Percentiles rank a stretch among this genome's conserved stretches.
Evolutionary conservation across 2,888 invertebrate species (phyloP).

Genomic region (Eupithecia tripunctaria): DNA sequence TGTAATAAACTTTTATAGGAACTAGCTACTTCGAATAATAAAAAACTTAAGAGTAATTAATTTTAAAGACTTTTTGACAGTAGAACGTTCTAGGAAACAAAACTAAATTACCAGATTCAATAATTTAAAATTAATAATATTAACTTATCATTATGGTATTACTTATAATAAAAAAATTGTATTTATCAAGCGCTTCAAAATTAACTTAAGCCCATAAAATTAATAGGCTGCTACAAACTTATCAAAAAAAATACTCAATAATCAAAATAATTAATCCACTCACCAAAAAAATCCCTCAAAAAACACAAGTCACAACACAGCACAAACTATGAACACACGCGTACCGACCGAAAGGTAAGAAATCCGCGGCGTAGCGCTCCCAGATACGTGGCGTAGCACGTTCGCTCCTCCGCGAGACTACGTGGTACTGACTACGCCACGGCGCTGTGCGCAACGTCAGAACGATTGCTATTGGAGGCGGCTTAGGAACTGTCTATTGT

Average conservation of each 20-base stretch:
- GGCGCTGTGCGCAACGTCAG: slow-evolving; percentile 57
- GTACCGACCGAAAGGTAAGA: slow-evolving; percentile 19
- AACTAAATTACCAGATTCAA: too few species aligned
- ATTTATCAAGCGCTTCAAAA: neutral
- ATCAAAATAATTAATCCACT: neutral
- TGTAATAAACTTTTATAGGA: neutral
- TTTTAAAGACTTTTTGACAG: neutral
- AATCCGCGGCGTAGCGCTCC: slow-evolving; percentile 13
- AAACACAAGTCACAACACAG: slow-evolving; percentile 23
- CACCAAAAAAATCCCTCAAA: slow-evolving; percentile 8
- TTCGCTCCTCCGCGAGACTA: slow-evolving; percentile 60
- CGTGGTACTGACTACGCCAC: slow-evolving; percentile 63
- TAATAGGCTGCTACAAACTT: neutral
- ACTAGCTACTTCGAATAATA: neutral
- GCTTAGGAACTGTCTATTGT: neutral
- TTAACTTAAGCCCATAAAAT: neutral
- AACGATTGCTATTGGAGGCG: slow-evolving; percentile 18
- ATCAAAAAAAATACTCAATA: neutral
- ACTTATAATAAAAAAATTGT: neutral
- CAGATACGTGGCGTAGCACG: slow-evolving; percentile 40
- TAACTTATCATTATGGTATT: neutral
- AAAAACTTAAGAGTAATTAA: neutral
- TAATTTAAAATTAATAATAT: too few species aligned
- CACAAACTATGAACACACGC: slow-evolving; percentile 22
- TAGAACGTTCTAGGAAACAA: neutral